Evolutionary conservation across 2,797 vertebrate genomes (phyloP).

Genomic region (Ibycter americanus): DNA sequence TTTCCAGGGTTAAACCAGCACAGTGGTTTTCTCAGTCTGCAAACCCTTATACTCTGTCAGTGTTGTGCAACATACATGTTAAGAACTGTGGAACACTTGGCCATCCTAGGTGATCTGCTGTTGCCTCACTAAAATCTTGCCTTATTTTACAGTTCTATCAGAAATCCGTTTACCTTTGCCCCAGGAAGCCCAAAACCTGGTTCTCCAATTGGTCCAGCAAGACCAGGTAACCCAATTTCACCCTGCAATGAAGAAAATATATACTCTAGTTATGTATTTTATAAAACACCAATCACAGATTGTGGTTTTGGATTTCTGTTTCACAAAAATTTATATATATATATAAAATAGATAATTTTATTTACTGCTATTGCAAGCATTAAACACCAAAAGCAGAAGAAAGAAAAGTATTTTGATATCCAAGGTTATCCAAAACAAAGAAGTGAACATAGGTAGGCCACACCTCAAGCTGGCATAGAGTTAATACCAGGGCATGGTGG

Average conservation of each 20-base stretch:
- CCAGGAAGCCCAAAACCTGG: conserved; percentile 89
- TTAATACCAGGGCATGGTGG: not conserved
- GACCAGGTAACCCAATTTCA: conserved; percentile 84
- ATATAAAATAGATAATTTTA: not conserved
- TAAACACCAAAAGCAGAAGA: not conserved
- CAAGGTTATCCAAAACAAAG: not conserved
- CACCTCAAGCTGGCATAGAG: not conserved
- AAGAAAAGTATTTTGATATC: not conserved
- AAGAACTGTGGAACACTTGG: not conserved
- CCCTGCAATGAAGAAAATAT: conserved; percentile 77
- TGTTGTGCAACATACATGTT: rapidly evolving
- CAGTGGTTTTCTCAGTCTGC: not conserved
- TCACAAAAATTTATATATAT: not conserved
- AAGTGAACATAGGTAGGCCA: not conserved
- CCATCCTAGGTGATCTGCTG: not conserved
- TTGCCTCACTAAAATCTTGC: not conserved
- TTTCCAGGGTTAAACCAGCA: too few species aligned
- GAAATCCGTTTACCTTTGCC: conserved; percentile 78
- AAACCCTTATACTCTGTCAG: not conserved
- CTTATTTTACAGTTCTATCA: not conserved
- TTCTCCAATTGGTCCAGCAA: conserved; percentile 85
- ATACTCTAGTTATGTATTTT: not conserved
- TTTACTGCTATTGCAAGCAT: not conserved
- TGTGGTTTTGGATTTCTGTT: not conserved
- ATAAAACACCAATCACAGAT: not conserved